These are phyloP conservation scores for Babylonia areolata DNA, from an alignment of 1,140 invertebrate species.

Conservation along the genomic window DNA sequence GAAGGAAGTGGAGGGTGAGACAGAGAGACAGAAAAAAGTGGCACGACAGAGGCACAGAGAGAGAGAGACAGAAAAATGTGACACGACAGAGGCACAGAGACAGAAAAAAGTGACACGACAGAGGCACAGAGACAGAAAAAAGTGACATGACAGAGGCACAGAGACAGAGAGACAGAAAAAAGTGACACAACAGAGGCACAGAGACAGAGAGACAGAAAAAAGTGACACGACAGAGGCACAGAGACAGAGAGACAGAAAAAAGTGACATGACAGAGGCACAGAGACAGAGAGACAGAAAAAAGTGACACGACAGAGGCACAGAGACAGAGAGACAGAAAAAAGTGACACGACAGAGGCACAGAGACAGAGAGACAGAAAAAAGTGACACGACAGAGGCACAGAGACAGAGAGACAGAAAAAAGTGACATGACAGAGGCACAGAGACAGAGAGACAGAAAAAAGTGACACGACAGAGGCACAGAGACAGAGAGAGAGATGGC, in stretches of 20 bases:
- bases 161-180: neutral
- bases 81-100: neutral
- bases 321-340: neutral
- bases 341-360: neutral
- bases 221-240: neutral
- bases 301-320: neutral
- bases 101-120: neutral
- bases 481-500: slow-evolving; percentile 11
- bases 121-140: neutral
- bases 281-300: no score
- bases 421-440: no score
- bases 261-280: no score
- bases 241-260: neutral
- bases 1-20: no score
- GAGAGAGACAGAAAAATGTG: no score
- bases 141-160: neutral
- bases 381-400: slow-evolving; percentile 1
- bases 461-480: no score
- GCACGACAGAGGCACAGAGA: no score
- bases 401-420: no score
- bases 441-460: neutral
- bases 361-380: neutral
- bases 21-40: no score
- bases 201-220: slow-evolving; percentile 20
- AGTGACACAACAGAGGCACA: neutral